phyloP scores from a whole-genome alignment of 2,113 vertebrate genomes.

The Halichoeres trimaculatus region DNA sequence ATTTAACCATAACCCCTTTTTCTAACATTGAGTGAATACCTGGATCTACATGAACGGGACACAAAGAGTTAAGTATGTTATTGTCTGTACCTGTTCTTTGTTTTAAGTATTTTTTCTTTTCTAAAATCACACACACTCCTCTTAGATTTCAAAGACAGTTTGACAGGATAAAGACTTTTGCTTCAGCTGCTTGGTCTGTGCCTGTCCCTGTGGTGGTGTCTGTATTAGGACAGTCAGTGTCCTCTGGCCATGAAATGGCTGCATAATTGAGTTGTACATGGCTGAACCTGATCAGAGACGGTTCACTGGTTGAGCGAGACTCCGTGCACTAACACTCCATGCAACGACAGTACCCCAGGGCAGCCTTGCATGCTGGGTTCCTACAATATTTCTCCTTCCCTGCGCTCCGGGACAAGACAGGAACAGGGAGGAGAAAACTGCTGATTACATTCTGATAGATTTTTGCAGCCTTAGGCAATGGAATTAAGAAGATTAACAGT shows the following conservation, averaged over 20 bases:
- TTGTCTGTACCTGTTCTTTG: constrained; percentile 31
- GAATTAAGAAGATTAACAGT: constrained; percentile 88
- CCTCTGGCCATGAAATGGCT: constrained; percentile 82
- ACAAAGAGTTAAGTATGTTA: constrained; percentile 68
- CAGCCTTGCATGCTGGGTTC: constrained; percentile 54
- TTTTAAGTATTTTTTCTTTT: constrained; percentile 4
- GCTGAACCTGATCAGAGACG: constrained; percentile 84
- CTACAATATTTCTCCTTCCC: constrained; percentile 63
- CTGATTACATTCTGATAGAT: constrained; percentile 87
- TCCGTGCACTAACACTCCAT: constrained; percentile 75
- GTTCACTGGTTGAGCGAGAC: constrained; percentile 81
- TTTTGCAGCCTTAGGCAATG: constrained; percentile 81
- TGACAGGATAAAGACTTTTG: constrained; percentile 33
- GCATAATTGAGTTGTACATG: constrained; percentile 85
- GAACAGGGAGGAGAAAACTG: constrained; percentile 53
- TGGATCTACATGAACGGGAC: constrained; percentile 32
- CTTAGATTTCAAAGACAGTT: constrained; percentile 30
- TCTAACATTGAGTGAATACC: constrained; percentile 9
- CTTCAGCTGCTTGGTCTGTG: constrained; percentile 42
- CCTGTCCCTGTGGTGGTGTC: constrained; percentile 62
- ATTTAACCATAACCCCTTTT: constrained; percentile 70
- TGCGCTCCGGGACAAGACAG: constrained; percentile 59
- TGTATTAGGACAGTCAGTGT: constrained; percentile 77
- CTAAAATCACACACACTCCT: constrained; percentile 11
- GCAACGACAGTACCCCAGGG: constrained; percentile 73